These are phyloP conservation scores for Sabatieria punctata DNA, from an alignment of 2,888 invertebrate genomes.

Conservation along the genomic window DNA sequence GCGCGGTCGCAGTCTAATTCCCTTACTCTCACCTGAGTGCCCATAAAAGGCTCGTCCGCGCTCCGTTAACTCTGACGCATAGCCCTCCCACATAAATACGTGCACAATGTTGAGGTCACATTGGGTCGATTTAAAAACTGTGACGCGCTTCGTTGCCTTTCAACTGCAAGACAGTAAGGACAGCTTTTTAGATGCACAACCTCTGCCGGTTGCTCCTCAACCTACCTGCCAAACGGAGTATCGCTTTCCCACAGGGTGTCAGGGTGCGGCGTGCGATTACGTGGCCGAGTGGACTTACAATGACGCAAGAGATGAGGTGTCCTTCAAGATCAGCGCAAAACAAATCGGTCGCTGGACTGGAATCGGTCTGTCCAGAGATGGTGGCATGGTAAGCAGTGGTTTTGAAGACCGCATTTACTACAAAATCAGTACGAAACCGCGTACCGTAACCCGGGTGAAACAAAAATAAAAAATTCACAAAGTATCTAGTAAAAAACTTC, in stretches of 20 bases:
- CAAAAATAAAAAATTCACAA: background rate
- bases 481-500: constrained; percentile 19
- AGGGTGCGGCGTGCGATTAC: constrained; percentile 25
- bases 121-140: no score
- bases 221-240: constrained; percentile 23
- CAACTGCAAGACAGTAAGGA: no score
- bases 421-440: no score
- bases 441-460: no score
- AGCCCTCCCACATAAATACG: background rate
- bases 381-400: constrained; percentile 12
- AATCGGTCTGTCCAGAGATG: constrained; percentile 27
- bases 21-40: no score
- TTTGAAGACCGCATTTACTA: background rate
- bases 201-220: no score
- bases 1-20: no score
- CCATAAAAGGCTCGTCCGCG: background rate
- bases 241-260: constrained; percentile 26
- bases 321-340: constrained; percentile 26
- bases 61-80: background rate
- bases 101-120: no score
- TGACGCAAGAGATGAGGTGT: constrained; percentile 18
- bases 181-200: no score
- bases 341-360: constrained; percentile 32
- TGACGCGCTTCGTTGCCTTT: no score
- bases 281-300: constrained; percentile 26